Conservation (phyloP, 1,140 invertebrate species). For the Drosophila prosaltans region DNA sequence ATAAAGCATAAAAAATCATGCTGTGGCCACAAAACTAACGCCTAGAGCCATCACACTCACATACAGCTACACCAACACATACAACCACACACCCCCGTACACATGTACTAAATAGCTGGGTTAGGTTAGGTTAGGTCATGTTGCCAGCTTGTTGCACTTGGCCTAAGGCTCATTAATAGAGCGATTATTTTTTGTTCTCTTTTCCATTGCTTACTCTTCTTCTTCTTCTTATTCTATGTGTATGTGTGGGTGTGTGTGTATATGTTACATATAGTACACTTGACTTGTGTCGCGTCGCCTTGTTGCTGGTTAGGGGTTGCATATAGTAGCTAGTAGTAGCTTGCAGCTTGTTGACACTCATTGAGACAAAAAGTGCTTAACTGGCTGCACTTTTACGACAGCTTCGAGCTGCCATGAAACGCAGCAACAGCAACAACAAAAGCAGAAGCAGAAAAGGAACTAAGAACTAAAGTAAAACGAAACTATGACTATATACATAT, state of each 20-base stretch:
- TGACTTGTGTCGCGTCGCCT: slow-evolving; percentile 51
- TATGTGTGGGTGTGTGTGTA: slow-evolving; percentile 13
- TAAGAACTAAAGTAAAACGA: neutral
- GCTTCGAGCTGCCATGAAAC: slow-evolving; percentile 23
- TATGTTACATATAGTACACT: slow-evolving; percentile 37
- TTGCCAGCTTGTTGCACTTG: slow-evolving; percentile 81
- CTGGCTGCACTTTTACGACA: slow-evolving; percentile 70
- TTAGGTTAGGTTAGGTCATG: slow-evolving; percentile 67
- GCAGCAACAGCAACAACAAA: slow-evolving; percentile 5
- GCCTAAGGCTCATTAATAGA: slow-evolving; percentile 78
- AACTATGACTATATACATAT: slow-evolving; percentile 38
- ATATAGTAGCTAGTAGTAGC: slow-evolving; percentile 6
- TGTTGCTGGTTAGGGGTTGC: slow-evolving; percentile 23
- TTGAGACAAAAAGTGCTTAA: slow-evolving; percentile 81
- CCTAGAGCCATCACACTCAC: slow-evolving; percentile 29
- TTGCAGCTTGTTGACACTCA: slow-evolving; percentile 74
- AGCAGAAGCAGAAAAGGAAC: neutral
- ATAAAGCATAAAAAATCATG: slow-evolving; percentile 25
- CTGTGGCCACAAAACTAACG: slow-evolving; percentile 35
- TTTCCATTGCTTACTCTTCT: slow-evolving; percentile 17
- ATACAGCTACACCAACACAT: neutral
- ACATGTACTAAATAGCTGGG: slow-evolving; percentile 42
- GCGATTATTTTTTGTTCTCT: slow-evolving; percentile 69
- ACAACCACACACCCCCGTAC: neutral
- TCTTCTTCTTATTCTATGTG: slow-evolving; percentile 5